A percentile compares a stretch with the other conserved stretches of the same genome.
Conservation (phyloP, 1,140 invertebrate genomes). For the Drosophila murphyi region DNA sequence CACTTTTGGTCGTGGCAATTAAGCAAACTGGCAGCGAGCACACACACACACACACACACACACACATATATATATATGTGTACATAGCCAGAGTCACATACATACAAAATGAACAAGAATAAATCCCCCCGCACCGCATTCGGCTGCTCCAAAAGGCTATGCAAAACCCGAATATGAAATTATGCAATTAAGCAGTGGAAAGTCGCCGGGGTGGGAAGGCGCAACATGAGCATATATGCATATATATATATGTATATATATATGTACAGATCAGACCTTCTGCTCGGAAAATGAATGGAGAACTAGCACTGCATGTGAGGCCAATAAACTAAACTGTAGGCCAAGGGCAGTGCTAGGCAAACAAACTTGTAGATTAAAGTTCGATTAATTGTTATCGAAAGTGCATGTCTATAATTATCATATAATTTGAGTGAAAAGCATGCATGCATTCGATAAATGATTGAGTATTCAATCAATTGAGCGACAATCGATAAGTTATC, state of each 20-base stretch:
- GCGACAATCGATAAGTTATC: no score
- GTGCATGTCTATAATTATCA: background rate
- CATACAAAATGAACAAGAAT: constrained; percentile 8
- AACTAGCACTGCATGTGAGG: background rate
- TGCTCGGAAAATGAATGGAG: background rate
- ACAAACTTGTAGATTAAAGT: background rate
- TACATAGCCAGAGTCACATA: constrained; percentile 10
- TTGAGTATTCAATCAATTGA: background rate
- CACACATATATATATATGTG: background rate
- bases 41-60: constrained; percentile 20
- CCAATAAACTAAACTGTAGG: background rate
- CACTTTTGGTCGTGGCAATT: constrained; percentile 80
- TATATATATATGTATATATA: background rate
- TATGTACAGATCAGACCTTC: background rate
- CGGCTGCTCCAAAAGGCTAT: constrained; percentile 25
- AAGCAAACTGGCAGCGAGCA: constrained; percentile 55
- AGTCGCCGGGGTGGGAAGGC: background rate
- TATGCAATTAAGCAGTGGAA: constrained; percentile 63
- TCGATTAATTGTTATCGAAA: background rate
- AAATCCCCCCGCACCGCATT: background rate
- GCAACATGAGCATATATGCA: background rate
- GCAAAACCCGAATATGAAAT: constrained; percentile 65
- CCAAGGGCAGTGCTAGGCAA: background rate
- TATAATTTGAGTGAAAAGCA: background rate
- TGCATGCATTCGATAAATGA: background rate